Conservation (phyloP, 2,797 vertebrate genomes). For the Ficedula albicollis region DNA sequence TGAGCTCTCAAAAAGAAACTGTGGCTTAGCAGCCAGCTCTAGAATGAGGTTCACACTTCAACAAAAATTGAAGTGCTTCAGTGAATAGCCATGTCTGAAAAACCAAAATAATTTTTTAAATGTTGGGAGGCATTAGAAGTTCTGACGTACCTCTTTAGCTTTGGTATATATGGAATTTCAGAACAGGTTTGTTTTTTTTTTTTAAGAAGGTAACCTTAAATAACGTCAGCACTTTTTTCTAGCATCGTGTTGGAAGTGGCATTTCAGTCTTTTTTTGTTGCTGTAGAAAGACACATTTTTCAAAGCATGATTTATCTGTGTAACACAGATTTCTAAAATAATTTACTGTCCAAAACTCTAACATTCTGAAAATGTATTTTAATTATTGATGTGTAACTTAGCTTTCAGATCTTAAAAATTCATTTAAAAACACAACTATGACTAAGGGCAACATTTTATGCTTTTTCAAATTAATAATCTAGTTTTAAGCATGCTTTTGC, state of each 20-base stretch:
- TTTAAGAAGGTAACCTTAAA: not conserved
- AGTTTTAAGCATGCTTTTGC: not conserved
- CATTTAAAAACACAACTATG: not conserved
- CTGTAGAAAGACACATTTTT: not conserved
- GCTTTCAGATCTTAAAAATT: not conserved
- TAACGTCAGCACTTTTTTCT: not conserved
- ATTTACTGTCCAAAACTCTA: not conserved
- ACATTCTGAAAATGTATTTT: not conserved
- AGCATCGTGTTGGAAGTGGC: not conserved
- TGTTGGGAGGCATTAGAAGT: not conserved
- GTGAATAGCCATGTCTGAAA: not conserved
- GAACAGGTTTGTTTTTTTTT: not conserved
- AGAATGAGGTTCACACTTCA: not conserved
- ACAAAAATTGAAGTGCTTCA: not conserved
- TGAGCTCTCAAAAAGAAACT: not conserved
- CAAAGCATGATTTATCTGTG: not conserved
- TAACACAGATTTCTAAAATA: not conserved
- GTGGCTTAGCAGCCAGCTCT: not conserved
- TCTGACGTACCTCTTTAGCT: not conserved
- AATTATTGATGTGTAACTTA: not conserved
- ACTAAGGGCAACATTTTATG: not conserved
- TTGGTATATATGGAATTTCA: not conserved
- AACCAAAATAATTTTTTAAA: not conserved
- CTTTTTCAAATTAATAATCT: not conserved
- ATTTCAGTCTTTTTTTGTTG: not conserved